Base-by-base conservation (phyloP, 2,113 vertebrate genomes). In the Petromus typicus region DNA sequence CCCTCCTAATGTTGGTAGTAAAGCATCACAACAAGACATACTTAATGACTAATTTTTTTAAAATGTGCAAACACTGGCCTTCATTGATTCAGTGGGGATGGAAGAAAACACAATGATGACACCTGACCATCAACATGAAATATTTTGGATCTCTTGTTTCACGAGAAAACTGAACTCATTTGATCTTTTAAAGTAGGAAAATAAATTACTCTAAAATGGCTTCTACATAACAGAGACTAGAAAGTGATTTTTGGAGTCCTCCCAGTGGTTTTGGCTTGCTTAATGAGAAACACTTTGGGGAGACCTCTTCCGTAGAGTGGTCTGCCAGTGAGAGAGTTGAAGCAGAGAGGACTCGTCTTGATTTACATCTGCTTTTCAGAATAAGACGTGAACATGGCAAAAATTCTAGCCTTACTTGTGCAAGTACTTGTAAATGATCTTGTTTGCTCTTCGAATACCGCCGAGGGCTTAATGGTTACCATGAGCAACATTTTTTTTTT, bases 351-450 rank as follows among this genome's bases (percentile, higher is more conserved):
- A 40, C 75, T 54, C 11, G 67, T 30, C 61, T 27, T 11, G 32
- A 4, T 14, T 32, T 4, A 13, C 6, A 1, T 61, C 22, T 0
- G 0, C 32, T 54, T 64, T 56, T 48, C 27, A 79, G 45, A 71
- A 86, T 66, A 12, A 82, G 76, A 78, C 5, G 17, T 10, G 66
- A 57, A 61, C 1, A 9, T 25, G 25, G 82, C 30, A 51, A 76
- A 14, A 67, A 20, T 14, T 9, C 7, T 4, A 25, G 3, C 37
- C n/a, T 59, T 32, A 2, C 0, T 16, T 1, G 0, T 0, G 2
- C 32, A 7, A 0, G 5, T 18, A 9, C 11, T 51, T n/a, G n/a
- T n/a, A n/a, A n/a, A n/a, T n/a, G n/a, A n/a, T n/a, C n/a, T n/a
- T 27, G 13, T 45, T 22, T 56, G 22, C 18, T 61, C 2, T 32